phyloP scores from a whole-genome alignment of 2,113 vertebrate species.

The Hippolais icterina region DNA sequence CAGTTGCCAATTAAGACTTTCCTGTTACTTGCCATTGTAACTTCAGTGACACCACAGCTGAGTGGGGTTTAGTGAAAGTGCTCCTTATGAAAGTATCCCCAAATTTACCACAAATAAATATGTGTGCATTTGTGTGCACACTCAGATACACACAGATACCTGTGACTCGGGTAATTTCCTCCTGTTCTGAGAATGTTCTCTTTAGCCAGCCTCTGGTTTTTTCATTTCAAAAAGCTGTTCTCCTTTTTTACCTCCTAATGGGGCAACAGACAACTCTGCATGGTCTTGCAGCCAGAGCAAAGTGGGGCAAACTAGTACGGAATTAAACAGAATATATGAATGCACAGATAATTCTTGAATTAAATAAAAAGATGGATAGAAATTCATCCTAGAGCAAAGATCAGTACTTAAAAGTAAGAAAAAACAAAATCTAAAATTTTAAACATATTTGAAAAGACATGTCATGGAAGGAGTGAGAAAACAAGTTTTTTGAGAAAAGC shows the following conservation, averaged over 20 bases:
- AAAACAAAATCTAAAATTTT: not conserved
- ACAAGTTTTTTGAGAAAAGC: not conserved
- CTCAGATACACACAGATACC: not conserved
- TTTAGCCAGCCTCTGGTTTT: not conserved
- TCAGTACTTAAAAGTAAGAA: not conserved
- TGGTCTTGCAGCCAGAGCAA: not conserved
- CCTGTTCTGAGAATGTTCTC: not conserved
- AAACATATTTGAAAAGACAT: not conserved
- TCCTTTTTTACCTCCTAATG: not conserved
- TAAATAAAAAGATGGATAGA: not conserved
- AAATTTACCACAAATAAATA: not conserved
- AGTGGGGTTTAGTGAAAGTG: not conserved
- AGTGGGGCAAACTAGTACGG: not conserved
- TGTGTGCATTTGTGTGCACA: not conserved
- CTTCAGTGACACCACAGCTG: not conserved
- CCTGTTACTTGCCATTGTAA: not conserved
- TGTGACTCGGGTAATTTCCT: not conserved
- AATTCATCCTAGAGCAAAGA: not conserved
- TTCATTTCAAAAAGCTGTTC: not conserved
- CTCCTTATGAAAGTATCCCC: not conserved
- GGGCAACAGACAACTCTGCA: not conserved
- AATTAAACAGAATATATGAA: not conserved
- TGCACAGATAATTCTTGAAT: not conserved
- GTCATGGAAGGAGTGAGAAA: not conserved
- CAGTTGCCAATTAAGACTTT: not conserved